Evolutionary conservation across 2,888 invertebrate species (phyloP).

Genomic region (Drosophila ochracea): DNA sequence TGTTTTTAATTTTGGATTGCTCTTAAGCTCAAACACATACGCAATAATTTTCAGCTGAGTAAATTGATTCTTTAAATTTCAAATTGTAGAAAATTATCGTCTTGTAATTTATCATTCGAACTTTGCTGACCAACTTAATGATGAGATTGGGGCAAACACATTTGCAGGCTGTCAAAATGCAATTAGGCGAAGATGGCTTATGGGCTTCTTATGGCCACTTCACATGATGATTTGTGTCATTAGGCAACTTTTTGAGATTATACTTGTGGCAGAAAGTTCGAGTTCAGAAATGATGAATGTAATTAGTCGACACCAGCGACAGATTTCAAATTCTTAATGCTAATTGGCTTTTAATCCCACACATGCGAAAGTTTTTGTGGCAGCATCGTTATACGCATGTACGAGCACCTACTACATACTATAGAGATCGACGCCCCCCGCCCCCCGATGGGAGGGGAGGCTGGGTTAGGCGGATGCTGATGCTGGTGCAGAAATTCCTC

Average conservation of each 20-base stretch:
- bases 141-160: slow-evolving; percentile 9
- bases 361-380: slow-evolving; percentile 46
- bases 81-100: background rate
- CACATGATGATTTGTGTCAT: slow-evolving; percentile 31
- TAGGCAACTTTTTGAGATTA: slow-evolving; percentile 60
- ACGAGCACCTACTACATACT: slow-evolving; percentile 35
- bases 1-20: background rate
- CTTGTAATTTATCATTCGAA: background rate
- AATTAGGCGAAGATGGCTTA: slow-evolving; percentile 34
- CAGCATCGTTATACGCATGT: slow-evolving; percentile 68
- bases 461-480: background rate
- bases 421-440: background rate
- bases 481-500: background rate
- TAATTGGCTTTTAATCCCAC: slow-evolving; percentile 72
- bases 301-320: slow-evolving; percentile 57
- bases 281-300: slow-evolving; percentile 51
- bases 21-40: background rate
- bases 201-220: slow-evolving; percentile 1
- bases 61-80: background rate
- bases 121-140: background rate
- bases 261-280: slow-evolving; percentile 43
- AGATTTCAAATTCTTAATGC: slow-evolving; percentile 62
- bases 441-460: background rate
- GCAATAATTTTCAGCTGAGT: background rate
- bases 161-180: slow-evolving; percentile 39